These are phyloP conservation scores for Athrips mouffetella DNA, from an alignment of 2,888 invertebrate genomes.

Conservation along the genomic window DNA sequence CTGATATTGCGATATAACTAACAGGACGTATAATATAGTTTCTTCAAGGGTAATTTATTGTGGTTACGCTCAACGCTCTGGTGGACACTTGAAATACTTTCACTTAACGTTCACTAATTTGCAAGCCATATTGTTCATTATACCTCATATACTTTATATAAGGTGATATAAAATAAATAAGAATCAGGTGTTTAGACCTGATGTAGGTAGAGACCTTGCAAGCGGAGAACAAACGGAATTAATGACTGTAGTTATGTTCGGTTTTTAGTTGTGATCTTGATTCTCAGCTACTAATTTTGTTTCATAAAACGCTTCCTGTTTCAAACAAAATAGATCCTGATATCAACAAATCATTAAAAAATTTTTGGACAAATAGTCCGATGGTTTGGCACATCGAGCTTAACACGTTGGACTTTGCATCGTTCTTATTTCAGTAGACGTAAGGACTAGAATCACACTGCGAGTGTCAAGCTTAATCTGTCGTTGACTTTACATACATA, in stretches of 20 bases:
- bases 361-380: no score
- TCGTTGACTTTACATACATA: no score
- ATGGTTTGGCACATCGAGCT: no score
- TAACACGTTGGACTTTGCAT: no score
- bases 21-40: conserved; percentile 11
- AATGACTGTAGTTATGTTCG: background rate
- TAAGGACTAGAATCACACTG: no score
- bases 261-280: background rate
- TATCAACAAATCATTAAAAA: no score
- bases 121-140: conserved; percentile 12
- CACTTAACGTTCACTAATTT: conserved; percentile 21
- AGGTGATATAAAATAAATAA: background rate
- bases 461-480: no score
- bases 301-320: background rate
- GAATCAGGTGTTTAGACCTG: background rate
- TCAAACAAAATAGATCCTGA: background rate
- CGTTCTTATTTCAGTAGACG: background rate
- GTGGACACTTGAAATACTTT: conserved; percentile 28
- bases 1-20: background rate
- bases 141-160: background rate
- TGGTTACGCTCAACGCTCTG: conserved; percentile 32
- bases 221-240: background rate
- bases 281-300: background rate
- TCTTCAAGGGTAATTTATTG: conserved; percentile 25
- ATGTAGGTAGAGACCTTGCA: conserved; percentile 6